Percentiles rank a stretch among this genome's conserved stretches.
phyloP scores from a whole-genome alignment of 1,140 invertebrate genomes.

The Drosophila novamexicana region DNA sequence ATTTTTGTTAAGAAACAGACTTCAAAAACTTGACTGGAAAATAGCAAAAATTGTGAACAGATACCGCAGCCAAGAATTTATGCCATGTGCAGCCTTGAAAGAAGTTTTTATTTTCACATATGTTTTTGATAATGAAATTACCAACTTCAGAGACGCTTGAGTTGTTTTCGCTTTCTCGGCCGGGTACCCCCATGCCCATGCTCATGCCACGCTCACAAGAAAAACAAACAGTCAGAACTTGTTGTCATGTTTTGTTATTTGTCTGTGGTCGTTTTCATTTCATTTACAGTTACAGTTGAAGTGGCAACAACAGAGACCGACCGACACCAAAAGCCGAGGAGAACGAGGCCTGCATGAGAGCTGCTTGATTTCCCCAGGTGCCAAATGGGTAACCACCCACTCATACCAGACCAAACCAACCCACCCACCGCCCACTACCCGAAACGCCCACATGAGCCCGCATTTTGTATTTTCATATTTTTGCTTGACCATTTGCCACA shows the following conservation, averaged over 20 bases:
- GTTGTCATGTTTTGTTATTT: conserved; percentile 67
- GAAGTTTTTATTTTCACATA: conserved; percentile 2
- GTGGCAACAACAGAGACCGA: conserved; percentile 43
- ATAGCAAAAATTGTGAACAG: background rate
- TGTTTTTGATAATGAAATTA: conserved; percentile 42
- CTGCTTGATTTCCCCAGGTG: conserved; percentile 75
- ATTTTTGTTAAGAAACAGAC: too few relatives aligned
- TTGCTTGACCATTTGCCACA: conserved; percentile 53
- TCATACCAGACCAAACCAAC: conserved; percentile 19
- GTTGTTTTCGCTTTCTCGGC: conserved; percentile 25
- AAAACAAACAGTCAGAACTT: conserved; percentile 20
- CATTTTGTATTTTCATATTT: conserved; percentile 71
- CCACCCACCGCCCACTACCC: background rate
- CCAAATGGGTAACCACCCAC: conserved; percentile 40
- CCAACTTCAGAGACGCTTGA: conserved; percentile 4
- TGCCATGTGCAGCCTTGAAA: background rate
- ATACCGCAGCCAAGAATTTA: background rate
- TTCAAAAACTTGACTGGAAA: background rate
- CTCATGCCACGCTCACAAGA: background rate
- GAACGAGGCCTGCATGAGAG: conserved; percentile 52
- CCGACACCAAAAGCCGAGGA: conserved; percentile 17
- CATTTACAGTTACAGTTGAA: conserved; percentile 66
- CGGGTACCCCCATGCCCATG: too few relatives aligned
- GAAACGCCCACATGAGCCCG: conserved; percentile 28
- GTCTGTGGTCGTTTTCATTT: conserved; percentile 75